These are phyloP conservation scores for Drosophila mauritiana DNA, from an alignment of 1,140 invertebrate genomes.

Conservation along the genomic window DNA sequence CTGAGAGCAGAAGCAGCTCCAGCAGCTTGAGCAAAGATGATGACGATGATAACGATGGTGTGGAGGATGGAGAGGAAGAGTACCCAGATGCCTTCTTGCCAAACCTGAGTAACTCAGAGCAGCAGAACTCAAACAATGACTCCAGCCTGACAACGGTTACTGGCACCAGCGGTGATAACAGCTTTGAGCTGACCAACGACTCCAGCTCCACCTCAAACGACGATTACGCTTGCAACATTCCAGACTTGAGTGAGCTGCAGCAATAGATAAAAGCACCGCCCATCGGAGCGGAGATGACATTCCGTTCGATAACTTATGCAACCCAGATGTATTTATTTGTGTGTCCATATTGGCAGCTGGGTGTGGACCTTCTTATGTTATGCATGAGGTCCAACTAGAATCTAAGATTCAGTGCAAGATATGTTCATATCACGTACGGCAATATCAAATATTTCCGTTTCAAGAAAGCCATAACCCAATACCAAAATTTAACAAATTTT, in stretches of 20 bases:
- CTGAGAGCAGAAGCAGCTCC: slow-evolving; percentile 44
- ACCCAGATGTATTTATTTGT: slow-evolving; percentile 29
- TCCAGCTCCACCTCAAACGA: slow-evolving; percentile 79
- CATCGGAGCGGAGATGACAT: slow-evolving; percentile 52
- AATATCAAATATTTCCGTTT: slow-evolving; percentile 51
- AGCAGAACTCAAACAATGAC: slow-evolving; percentile 76
- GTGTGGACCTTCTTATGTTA: slow-evolving; percentile 20
- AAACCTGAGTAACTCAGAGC: slow-evolving; percentile 73
- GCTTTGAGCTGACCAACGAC: slow-evolving; percentile 80
- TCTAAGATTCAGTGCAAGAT: slow-evolving; percentile 44
- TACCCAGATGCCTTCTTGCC: slow-evolving; percentile 63
- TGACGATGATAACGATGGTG: slow-evolving; percentile 42
- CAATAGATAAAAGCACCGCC: slow-evolving; percentile 20
- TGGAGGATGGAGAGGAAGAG: slow-evolving; percentile 47
- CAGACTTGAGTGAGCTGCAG: slow-evolving; percentile 67
- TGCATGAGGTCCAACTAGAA: slow-evolving; percentile 44
- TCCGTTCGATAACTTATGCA: slow-evolving; percentile 46
- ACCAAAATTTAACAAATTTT: slow-evolving; percentile 43
- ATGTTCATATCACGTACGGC: slow-evolving; percentile 29
- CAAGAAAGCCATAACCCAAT: slow-evolving; percentile 28
- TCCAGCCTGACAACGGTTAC: slow-evolving; percentile 81
- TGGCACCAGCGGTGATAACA: slow-evolving; percentile 80
- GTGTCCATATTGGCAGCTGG: slow-evolving; percentile 23
- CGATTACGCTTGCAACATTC: slow-evolving; percentile 71
- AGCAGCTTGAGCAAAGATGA: slow-evolving; percentile 67